phyloP scores from a whole-genome alignment of 2,888 invertebrate species.

The Nomada ferruginata region DNA sequence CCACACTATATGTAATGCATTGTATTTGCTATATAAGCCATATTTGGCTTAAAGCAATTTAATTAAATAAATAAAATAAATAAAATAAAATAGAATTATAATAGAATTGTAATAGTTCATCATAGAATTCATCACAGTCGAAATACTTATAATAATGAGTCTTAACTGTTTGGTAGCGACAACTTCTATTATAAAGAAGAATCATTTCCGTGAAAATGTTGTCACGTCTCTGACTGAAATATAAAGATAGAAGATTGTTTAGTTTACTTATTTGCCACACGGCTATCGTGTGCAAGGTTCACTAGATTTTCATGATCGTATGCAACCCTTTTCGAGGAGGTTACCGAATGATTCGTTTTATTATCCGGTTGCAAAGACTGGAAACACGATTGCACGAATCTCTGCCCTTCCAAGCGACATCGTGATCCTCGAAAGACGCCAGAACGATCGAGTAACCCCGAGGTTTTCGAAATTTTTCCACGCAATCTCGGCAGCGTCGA shows the following conservation, averaged over 20 bases:
- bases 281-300: neutral
- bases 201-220: too few species aligned
- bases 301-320: neutral
- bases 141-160: too few species aligned
- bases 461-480: conserved; percentile 37
- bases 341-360: conserved; percentile 4
- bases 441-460: neutral
- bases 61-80: too few species aligned
- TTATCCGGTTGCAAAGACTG: neutral
- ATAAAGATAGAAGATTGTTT: neutral
- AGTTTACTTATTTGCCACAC: neutral
- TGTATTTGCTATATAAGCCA: too few species aligned
- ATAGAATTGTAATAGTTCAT: too few species aligned
- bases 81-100: too few species aligned
- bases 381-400: conserved; percentile 2
- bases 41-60: too few species aligned
- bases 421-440: conserved; percentile 5
- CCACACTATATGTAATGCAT: too few species aligned
- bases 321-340: neutral
- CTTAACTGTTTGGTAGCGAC: too few species aligned
- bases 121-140: too few species aligned
- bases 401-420: neutral
- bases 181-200: too few species aligned
- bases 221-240: neutral
- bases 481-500: conserved; percentile 35